Evolutionary conservation across 2,797 vertebrate species (phyloP).

Genomic region (Pseudomugil gertrudae): DNA sequence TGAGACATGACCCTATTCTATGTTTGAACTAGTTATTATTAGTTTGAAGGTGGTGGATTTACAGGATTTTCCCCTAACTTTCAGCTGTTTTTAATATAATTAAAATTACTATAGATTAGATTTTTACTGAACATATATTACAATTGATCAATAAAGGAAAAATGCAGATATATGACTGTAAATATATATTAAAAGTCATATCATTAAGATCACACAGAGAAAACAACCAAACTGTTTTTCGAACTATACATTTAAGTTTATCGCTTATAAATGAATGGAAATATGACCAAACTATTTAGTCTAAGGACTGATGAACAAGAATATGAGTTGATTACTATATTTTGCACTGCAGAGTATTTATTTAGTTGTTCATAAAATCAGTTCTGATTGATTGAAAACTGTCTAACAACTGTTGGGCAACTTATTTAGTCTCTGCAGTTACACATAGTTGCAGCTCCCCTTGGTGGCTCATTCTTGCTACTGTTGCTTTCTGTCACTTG

Average conservation of each 20-base stretch:
- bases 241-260: neutral
- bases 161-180: neutral
- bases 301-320: neutral
- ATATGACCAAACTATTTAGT: neutral
- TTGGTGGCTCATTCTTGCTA: slow-evolving; percentile 39
- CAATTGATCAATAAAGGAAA: neutral
- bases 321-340: neutral
- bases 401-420: neutral
- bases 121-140: neutral
- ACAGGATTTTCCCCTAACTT: neutral
- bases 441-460: slow-evolving; percentile 44
- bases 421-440: neutral
- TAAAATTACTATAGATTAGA: neutral
- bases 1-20: neutral
- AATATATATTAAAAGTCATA: too few relatives aligned
- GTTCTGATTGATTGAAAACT: neutral
- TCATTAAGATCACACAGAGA: neutral
- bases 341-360: neutral
- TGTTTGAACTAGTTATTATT: neutral
- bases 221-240: neutral
- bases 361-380: neutral
- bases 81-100: neutral
- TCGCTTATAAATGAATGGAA: neutral
- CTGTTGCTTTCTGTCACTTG: neutral
- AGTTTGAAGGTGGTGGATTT: neutral